Evolutionary conservation across 2,113 vertebrate genomes (phyloP).

Genomic region (Ardeotis arabs): DNA sequence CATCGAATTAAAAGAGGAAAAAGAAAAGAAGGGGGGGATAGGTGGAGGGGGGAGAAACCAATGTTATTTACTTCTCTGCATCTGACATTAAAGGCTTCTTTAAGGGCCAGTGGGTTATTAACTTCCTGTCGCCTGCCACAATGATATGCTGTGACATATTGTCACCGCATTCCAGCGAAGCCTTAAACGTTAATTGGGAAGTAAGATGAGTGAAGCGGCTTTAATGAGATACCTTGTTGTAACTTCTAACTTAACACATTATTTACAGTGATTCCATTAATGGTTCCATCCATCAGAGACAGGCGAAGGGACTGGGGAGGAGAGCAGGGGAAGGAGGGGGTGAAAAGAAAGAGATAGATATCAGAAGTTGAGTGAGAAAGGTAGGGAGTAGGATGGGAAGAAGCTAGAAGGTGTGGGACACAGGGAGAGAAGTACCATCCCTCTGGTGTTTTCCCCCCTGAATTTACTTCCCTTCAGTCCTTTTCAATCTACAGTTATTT

Average conservation of each 20-base stretch:
- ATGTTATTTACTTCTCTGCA: slow-evolving; percentile 66
- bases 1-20: slow-evolving; percentile 42
- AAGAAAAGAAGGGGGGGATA: background rate
- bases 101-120: slow-evolving; percentile 75
- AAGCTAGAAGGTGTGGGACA: background rate
- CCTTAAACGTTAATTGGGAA: slow-evolving; percentile 85
- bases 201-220: slow-evolving; percentile 77
- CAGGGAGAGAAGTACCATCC: background rate
- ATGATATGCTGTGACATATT: slow-evolving; percentile 74
- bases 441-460: background rate
- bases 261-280: slow-evolving; percentile 86
- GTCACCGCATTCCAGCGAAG: slow-evolving; percentile 70
- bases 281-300: slow-evolving; percentile 81
- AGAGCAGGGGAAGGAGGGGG: background rate
- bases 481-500: background rate
- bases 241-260: slow-evolving; percentile 81
- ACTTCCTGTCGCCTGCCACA: slow-evolving; percentile 68
- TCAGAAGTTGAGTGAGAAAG: background rate
- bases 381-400: background rate
- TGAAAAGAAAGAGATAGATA: background rate
- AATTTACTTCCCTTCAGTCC: background rate
- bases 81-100: slow-evolving; percentile 65
- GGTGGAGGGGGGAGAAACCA: background rate
- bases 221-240: slow-evolving; percentile 87
- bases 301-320: background rate